Evolutionary conservation across 2,888 invertebrate species (phyloP), one percentile per base, ranked within the genome.

Genomic region (Brenthis daphne): DNA sequence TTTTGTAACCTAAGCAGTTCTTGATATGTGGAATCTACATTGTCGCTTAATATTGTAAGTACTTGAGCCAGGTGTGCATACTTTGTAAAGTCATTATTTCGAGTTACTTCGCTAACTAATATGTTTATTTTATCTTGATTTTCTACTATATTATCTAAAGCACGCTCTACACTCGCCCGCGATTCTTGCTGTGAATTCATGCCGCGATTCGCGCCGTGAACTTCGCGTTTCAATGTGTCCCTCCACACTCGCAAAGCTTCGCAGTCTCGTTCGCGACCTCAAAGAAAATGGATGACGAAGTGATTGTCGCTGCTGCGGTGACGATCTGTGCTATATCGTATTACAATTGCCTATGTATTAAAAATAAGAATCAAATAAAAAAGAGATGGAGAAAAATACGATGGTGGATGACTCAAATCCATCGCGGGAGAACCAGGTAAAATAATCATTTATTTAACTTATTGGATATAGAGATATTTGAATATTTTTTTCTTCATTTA

Each of bases 361-460:
- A 54, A 54, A n/a, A 54, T 54, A 54, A 54, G 54, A 54, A 54
- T 12, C 54, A 33, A 33, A 33, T 33, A 56, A 56, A 56, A 56
- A 56, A 8, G 33, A 56, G 33, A 33, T 56, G 29, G 14, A 56
- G 33, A 56, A 24, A 33, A 33, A 56, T 64, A 71, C 64, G 66
- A 58, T 69, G 73, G 69, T 71, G 73, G 70, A 69, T 70, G 69
- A 69, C 51, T 53, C 60, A 64, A 61, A 69, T 74, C 65, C 74
- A 73, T 61, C 64, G 60, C 68, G 72, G 67, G 63, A 68, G 73
- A 67, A 74, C 69, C 61, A 69, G 67, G 67, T 70, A 70, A 60
- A 43, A 54, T 64, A 48, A 56, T 48, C 14, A 65, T 65, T 69
- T 47, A 48, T 47, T 51, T 65, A 61, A 57, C 57, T 48, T 55